These are phyloP conservation scores for Emydura subglobosa DNA, from an alignment of 2,113 vertebrate genomes.

Conservation along the genomic window DNA sequence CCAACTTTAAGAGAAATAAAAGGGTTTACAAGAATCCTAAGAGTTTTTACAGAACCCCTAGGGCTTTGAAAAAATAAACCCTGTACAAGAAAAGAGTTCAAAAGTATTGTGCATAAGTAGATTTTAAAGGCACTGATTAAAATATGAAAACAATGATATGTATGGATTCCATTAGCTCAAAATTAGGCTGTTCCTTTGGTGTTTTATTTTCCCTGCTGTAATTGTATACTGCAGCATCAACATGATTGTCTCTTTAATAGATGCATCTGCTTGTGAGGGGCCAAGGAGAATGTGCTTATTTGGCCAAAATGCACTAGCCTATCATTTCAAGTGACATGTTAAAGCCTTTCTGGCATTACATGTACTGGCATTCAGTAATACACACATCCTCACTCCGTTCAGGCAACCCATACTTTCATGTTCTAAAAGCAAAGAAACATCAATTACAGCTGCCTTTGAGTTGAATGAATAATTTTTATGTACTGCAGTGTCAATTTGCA, in stretches of 20 bases:
- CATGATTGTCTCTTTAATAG: neutral
- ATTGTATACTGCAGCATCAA: neutral
- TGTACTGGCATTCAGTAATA: neutral
- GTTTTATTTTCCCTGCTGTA: neutral
- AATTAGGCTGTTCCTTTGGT: neutral
- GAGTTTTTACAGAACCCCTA: constrained; percentile 66
- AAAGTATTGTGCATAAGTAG: constrained; percentile 13
- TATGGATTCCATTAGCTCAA: neutral
- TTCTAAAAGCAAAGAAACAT: neutral
- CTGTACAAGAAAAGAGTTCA: constrained; percentile 50
- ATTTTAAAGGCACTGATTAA: constrained; percentile 1
- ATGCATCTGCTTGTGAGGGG: neutral
- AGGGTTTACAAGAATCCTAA: constrained; percentile 67
- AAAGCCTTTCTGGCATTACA: neutral
- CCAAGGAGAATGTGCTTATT: neutral
- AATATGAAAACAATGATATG: neutral
- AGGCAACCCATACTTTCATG: neutral
- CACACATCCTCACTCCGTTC: neutral
- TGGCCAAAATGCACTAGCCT: fast-evolving
- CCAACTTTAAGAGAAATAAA: constrained; percentile 69
- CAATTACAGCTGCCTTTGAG: neutral
- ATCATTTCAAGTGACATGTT: fast-evolving
- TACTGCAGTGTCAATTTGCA: neutral
- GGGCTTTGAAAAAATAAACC: constrained; percentile 63
- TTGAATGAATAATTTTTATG: neutral